Evolutionary conservation across 30 jellyfish, hydroid and myxozoan genomes (phyloP), one percentile per base, ranked within the genome.

Genomic region (Aurelia sp.): DNA sequence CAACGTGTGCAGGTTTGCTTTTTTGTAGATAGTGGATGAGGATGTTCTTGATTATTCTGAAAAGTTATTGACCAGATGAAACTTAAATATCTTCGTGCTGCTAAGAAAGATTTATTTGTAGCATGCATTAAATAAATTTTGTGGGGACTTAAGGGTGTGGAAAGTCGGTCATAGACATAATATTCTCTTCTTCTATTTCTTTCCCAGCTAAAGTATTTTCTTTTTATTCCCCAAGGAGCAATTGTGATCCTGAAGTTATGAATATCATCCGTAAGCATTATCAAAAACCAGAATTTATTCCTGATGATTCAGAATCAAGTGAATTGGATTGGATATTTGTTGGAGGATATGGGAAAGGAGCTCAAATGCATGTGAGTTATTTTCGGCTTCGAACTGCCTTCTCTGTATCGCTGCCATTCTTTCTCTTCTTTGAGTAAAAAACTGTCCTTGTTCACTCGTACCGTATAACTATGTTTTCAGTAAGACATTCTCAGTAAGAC

Each of bases 271-370:
- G 99, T 20, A 81, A 81, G 55, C 97, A 89, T 90, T 95, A 95
- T 74, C 67, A 59, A 35, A 90, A 85, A 50, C 99, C 99, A 15
- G 72, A 77, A 11, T 95, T 95, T 72, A 68, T 95, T 41, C 99
- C 99, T 12, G 93, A 79, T 52, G 99, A 86, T 71, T 90, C 99
- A 21, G 99, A 95, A 73, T 89, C 97, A 33, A 95, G 99, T 77
- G 67, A 74, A 18, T 65, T 95, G 51, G 97, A 95, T 77, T 95
- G 99, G 99, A 89, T 95, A 63, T 95, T 95, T 71, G 91, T 95
- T 91, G 99, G 99, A 17, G 99, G 99, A 18, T 61, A 86, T 84
- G 99, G 99, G 47, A 85, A 91, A 21, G 99, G 99, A 5, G 99
- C 99, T 38, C 85, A 79, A 15, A 89, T 95, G 96, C 99, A 95